A percentile compares a stretch with the other conserved stretches of the same genome.
Conservation (phyloP, 1,140 invertebrate genomes). For the Akabosia matsudoensis region DNA sequence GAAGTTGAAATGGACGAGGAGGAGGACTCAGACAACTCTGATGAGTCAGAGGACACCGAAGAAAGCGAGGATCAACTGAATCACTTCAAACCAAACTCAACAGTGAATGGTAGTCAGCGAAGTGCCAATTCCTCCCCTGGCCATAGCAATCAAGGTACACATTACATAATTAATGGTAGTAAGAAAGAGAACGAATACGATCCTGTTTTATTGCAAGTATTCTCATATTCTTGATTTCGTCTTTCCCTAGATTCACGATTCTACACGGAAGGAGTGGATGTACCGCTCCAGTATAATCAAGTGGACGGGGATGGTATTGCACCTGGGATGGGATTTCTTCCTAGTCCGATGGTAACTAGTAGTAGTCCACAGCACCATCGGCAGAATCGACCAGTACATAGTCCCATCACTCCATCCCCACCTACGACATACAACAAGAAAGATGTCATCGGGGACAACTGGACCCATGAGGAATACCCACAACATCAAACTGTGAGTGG, state of each 20-base stretch:
- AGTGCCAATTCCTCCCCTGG: conserved; percentile 24
- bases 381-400: background rate
- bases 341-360: conserved; percentile 13
- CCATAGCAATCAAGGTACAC: conserved; percentile 21
- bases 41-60: conserved; percentile 23
- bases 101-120: conserved; percentile 10
- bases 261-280: background rate
- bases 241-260: background rate
- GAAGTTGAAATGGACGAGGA: conserved; percentile 51
- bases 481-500: background rate
- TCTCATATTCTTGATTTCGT: too few species aligned
- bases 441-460: background rate
- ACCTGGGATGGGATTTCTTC: conserved; percentile 8
- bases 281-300: background rate
- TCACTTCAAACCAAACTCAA: conserved; percentile 29
- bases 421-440: background rate
- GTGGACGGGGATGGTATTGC: background rate
- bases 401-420: conserved; percentile 2
- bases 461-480: background rate
- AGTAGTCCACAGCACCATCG: conserved; percentile 2
- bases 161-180: background rate
- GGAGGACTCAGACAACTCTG: conserved; percentile 47
- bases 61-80: conserved; percentile 19
- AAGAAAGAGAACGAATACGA: background rate
- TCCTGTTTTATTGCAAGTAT: background rate